Base-by-base conservation (phyloP, 2,113 vertebrate genomes). In the Xenopus laevis region DNA sequence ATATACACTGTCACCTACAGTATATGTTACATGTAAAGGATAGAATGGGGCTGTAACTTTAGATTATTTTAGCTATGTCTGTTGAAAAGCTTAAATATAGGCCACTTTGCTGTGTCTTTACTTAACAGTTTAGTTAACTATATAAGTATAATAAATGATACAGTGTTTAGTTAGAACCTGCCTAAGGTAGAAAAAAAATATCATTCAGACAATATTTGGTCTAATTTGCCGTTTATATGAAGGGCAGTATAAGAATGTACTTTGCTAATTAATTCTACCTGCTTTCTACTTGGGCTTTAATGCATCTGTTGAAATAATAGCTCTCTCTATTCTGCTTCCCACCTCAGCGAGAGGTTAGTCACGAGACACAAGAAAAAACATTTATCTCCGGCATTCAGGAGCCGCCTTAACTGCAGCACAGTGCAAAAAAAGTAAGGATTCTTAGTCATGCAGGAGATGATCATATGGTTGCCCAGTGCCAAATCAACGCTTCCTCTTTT, bases 251-350 rank as follows among this genome's bases (percentile, higher is more conserved):
- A 13, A 78, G 66, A 71, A 86, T 83, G 71, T 68, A 62, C 74
- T 81, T 82, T 78, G 77, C 85, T 88, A 86, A 86, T 89, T 87
- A 87, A 74, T 82, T 78, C 55, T 82, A 85, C 82, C 74, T 84
- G 79, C 84, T 73, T 83, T 53, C 50, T 69, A 76, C 64, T 79
- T 65, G 70, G 74, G 83, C 83, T 82, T 80, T 82, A 80, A 86
- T 74, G 82, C 74, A 79, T 87, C 81, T 82, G 72, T 78, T 80
- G 78, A 87, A 83, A 81, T 79, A 88, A 83, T 78, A 66, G 33
- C 67, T 78, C 80, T 89, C 83, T 81, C 83, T 81, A 77, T 85
- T 81, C 76, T 79, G 50, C 46, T 79, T 81, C 50, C 79, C 82
- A 20, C 80, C 75, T 74, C 77, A 76, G 79, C 81, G 45, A 81